phyloP scores from a whole-genome alignment of 2,113 vertebrate species.

The Tetrao urogallus region DNA sequence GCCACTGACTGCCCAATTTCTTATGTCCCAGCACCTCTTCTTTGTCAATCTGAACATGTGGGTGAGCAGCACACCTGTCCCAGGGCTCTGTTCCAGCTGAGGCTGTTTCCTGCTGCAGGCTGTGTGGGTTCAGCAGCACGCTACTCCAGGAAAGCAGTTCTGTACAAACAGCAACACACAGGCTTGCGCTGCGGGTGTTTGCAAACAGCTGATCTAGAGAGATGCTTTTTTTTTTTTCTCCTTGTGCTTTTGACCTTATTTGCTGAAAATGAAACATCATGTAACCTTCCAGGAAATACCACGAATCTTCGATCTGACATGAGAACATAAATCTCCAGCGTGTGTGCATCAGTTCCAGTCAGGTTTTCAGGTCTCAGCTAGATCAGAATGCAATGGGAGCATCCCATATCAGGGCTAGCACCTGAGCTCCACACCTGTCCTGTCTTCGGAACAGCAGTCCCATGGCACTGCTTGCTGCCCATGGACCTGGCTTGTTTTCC shows the following conservation, averaged over 20 bases:
- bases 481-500: not conserved
- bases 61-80: not conserved
- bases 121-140: rapidly evolving
- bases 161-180: not conserved
- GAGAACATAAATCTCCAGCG: not conserved
- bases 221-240: not conserved
- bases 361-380: not conserved
- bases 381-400: not conserved
- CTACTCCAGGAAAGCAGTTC: not conserved
- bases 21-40: not conserved
- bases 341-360: not conserved
- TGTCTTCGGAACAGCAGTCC: rapidly evolving
- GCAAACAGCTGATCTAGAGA: constrained; percentile 9
- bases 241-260: constrained; percentile 39
- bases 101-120: not conserved
- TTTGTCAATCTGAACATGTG: not conserved
- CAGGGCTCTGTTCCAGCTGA: not conserved
- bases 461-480: too few relatives aligned
- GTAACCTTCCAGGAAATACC: constrained; percentile 12
- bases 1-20: rapidly evolving
- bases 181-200: not conserved
- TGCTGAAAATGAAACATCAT: constrained; percentile 17
- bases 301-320: rapidly evolving
- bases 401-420: not conserved
- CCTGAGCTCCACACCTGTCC: not conserved